Evolutionary conservation across 2,797 vertebrate genomes (phyloP), one percentile per base, ranked within the genome.

Genomic region (Sebastolobus alascanus): DNA sequence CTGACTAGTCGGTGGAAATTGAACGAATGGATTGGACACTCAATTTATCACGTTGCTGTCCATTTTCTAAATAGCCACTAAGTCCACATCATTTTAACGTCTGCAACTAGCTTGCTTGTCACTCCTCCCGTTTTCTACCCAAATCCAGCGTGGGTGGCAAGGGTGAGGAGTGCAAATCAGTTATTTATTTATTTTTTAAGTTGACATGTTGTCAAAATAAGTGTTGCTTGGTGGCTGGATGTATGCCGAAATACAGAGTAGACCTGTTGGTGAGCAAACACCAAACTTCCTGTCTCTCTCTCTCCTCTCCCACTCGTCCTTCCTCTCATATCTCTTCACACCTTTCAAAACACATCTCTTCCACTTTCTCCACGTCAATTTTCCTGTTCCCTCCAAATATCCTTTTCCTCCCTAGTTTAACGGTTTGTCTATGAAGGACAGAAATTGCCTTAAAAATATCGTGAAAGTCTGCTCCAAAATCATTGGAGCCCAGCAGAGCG

Each of bases 151-250:
- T 73, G 73, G 74, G 74, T 16, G 31, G 56, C 35, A 18, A 59
- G 59, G 68, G 12, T 6, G 2, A 67, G 7, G 65, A 58, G 2
- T 18, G 68, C 66, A 72, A 43, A 20, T 52, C 20, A 75, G 6
- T 84, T 67, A 25, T n/a, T 18, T 68, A 27, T 8, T 38, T 56
- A 1, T 52, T 55, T 33, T 74, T 29, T 3, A 52, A 37, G 38
- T 29, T 72, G 74, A 82, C 55, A 2, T 74, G 70, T 75, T 77
- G 74, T 83, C 52, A 59, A 52, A 78, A 40, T 58, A 72, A 79
- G 84, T 80, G 83, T 84, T 84, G 80, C 84, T 79, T 76, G 65
- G 43, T 58, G 46, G 55, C 73, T 77, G 81, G 64, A 84, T 58
- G 37, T 55, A 12, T 63, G 79, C 68, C 46, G 10, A 68, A 60